Evolutionary conservation across 37 sponge, comb jelly and placozoan species (phyloP), one percentile per base, ranked within the genome.

Genomic region (Haliclona indistincta): DNA sequence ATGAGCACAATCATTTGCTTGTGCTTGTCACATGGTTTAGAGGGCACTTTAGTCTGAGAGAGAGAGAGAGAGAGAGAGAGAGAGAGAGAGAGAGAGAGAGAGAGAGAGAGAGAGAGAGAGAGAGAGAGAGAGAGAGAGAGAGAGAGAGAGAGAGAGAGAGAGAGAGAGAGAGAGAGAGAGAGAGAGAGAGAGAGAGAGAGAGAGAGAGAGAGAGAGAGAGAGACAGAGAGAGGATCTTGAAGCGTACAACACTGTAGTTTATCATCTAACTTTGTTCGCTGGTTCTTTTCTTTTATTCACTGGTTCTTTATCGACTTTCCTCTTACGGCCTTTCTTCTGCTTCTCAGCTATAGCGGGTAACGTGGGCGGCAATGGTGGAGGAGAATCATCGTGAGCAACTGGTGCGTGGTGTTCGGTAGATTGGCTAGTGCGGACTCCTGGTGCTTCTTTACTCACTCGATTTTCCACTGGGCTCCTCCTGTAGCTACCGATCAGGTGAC

Each of bases 1-100:
- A 91, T 25, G 4, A 82, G 42, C 3, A 86, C 82, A 0, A 79
- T 53, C 87, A 91, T 83, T 55, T 86, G 83, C 62, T 86, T 75
- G 43, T 72, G 35, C 45, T 77, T 54, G 45, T 81, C 83, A 22
- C 62, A 67, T 3, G 77, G 77, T 40, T 28, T 54, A 17, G 38
- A 30, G 40, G 43, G 45, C 68, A 79, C 74, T 29, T 54, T 66
- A 49, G 52, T 49, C 52, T 49, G 64, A 26, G 64, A 62, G 64
- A 62, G 64, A 26, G 64, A 62, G 64, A 62, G 64, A 26, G 64
- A 62, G 64, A 62, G 64, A 26, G 64, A 62, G 64, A 62, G 64
- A 26, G 64, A 62, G 64, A 62, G 64, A 26, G 64, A 62, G 64
- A 62, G 64, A 26, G 64, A 62, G 64, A 62, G 64, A 26, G 64